Conservation (phyloP, 2,113 vertebrate species). For the Cyanoramphus novaezelandiae region DNA sequence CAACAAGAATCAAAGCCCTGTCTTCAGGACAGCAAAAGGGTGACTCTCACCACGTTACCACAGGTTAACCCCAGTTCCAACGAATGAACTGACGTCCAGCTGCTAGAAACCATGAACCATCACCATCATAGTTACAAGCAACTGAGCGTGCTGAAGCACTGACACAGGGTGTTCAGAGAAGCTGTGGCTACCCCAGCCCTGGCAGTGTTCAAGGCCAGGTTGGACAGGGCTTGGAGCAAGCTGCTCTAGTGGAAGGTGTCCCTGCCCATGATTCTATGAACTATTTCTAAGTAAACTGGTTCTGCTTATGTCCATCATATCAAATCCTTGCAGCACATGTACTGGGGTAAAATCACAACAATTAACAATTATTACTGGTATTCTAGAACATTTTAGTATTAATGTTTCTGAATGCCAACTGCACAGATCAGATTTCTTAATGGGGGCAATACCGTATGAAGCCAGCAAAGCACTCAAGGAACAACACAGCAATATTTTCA, state of each 20-base stretch:
- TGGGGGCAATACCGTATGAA: rapidly evolving
- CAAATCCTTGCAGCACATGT: not conserved
- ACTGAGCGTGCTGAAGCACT: not conserved
- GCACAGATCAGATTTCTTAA: not conserved
- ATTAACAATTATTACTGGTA: not conserved
- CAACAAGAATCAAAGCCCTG: not conserved
- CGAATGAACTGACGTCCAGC: not conserved
- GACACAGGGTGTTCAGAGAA: not conserved
- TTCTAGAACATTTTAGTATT: not conserved
- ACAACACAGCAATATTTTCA: not conserved
- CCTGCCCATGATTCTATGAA: not conserved
- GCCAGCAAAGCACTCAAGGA: not conserved
- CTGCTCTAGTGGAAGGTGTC: not conserved
- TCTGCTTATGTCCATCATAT: not conserved
- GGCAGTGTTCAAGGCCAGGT: not conserved
- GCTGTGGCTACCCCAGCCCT: not conserved
- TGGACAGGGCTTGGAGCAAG: not conserved
- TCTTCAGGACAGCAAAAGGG: not conserved
- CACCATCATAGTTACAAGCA: not conserved
- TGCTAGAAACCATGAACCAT: not conserved
- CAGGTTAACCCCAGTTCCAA: not conserved
- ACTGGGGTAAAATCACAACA: not conserved
- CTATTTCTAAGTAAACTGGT: not conserved
- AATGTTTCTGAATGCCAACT: not conserved
- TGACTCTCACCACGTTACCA: not conserved